Conservation (phyloP, 2,888 invertebrate species). For the Stomorhina lunata region DNA sequence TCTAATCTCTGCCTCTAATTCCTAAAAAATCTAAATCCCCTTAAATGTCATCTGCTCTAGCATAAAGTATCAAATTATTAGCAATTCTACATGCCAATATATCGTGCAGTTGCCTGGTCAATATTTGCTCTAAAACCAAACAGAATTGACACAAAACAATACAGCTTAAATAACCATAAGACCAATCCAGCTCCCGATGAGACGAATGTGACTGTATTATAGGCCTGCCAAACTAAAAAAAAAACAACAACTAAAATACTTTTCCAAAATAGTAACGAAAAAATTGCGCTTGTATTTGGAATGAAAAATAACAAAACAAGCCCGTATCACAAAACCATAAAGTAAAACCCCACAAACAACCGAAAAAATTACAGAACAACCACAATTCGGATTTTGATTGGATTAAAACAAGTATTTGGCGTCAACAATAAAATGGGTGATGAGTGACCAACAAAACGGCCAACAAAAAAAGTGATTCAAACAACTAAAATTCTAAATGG, state of each 20-base stretch:
- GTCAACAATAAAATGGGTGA: conserved; percentile 67
- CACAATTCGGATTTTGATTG: conserved; percentile 75
- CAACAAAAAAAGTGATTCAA: conserved; percentile 8
- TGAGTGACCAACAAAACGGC: conserved; percentile 62
- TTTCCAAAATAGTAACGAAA: neutral
- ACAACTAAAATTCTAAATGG: conserved; percentile 40
- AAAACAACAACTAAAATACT: conserved; percentile 28
- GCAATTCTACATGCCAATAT: neutral
- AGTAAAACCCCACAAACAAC: conserved; percentile 60
- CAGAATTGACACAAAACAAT: neutral
- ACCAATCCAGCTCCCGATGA: neutral
- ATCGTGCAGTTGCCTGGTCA: conserved; percentile 10
- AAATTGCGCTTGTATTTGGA: conserved; percentile 5
- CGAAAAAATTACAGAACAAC: conserved; percentile 68
- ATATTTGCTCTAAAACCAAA: conserved; percentile 28
- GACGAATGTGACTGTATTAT: conserved; percentile 21
- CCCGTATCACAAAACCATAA: conserved; percentile 50
- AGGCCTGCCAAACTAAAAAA: conserved; percentile 43
- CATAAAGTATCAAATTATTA: neutral
- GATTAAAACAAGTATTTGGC: conserved; percentile 76
- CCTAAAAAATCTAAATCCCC: no score
- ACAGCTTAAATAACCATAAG: neutral
- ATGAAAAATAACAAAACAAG: conserved; percentile 27
- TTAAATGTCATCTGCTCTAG: neutral
- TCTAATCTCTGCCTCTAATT: no score